These are phyloP conservation scores for Hirtodrosophila histrioides DNA, from an alignment of 2,888 invertebrate genomes.

Conservation along the genomic window DNA sequence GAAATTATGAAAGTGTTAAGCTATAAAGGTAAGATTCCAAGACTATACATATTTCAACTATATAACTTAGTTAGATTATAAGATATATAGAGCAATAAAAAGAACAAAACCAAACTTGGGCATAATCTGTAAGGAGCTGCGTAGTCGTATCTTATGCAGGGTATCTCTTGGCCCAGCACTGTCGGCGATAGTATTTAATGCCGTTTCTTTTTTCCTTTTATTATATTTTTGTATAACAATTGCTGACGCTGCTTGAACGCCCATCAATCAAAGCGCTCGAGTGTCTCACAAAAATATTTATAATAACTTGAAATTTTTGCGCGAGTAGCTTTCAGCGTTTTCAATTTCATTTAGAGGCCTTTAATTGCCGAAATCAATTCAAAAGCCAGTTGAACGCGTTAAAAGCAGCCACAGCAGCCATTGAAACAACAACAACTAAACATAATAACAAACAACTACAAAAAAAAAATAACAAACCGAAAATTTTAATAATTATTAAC, in stretches of 20 bases:
- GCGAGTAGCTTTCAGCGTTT: conserved; percentile 67
- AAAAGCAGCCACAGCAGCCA: conserved; percentile 67
- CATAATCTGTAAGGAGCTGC: too few relatives aligned
- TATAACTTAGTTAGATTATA: too few relatives aligned
- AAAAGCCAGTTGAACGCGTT: conserved; percentile 77
- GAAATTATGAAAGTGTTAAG: too few relatives aligned
- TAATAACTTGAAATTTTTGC: conserved; percentile 60
- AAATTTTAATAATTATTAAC: conserved; percentile 74
- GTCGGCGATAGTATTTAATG: background rate
- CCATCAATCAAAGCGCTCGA: conserved; percentile 70
- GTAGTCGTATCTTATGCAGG: conserved; percentile 17
- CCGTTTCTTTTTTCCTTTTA: conserved; percentile 1
- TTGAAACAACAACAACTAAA: conserved; percentile 21
- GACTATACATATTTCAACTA: too few relatives aligned
- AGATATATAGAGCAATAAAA: too few relatives aligned
- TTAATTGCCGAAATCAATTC: conserved; percentile 79
- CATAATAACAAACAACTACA: conserved; percentile 17
- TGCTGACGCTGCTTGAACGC: conserved; percentile 63
- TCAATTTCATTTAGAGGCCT: conserved; percentile 75
- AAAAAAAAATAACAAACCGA: conserved; percentile 18
- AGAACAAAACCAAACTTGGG: too few relatives aligned
- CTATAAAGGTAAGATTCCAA: too few relatives aligned
- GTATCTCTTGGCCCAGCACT: conserved; percentile 1
- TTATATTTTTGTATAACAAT: conserved; percentile 51
- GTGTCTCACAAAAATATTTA: conserved; percentile 72